Percentiles rank a stretch among this genome's conserved stretches.
Evolutionary conservation across 2,113 vertebrate species (phyloP).

Genomic region (Nanorana parkeri): DNA sequence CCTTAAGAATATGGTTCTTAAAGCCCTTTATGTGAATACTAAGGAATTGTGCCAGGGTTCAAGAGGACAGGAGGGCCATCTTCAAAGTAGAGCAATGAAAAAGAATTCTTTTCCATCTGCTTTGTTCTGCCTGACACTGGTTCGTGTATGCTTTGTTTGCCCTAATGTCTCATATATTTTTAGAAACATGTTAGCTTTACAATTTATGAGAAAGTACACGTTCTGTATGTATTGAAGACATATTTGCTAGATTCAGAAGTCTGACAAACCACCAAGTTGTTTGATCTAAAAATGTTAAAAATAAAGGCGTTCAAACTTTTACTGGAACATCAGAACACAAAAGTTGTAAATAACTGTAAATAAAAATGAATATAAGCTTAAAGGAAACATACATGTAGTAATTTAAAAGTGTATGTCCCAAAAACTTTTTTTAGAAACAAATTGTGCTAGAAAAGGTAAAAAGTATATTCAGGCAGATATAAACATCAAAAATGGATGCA

Average conservation of each 20-base stretch:
- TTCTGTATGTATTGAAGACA: neutral
- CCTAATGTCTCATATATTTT: constrained; percentile 9
- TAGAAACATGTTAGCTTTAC: constrained; percentile 1
- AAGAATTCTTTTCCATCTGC: neutral
- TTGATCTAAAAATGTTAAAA: too few relatives aligned
- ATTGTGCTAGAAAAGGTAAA: too few relatives aligned
- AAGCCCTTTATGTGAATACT: constrained; percentile 11
- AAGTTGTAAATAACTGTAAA: too few relatives aligned
- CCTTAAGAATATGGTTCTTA: constrained; percentile 22
- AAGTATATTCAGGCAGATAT: too few relatives aligned
- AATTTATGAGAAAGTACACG: neutral
- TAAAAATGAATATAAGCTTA: too few relatives aligned
- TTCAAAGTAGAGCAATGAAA: constrained; percentile 33
- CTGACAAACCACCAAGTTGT: too few relatives aligned
- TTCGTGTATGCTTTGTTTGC: neutral
- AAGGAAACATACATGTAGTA: too few relatives aligned
- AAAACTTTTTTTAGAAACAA: too few relatives aligned
- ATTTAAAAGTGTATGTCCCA: too few relatives aligned
- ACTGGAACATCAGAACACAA: too few relatives aligned
- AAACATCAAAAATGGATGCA: too few relatives aligned
- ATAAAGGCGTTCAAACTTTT: too few relatives aligned
- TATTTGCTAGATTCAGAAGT: neutral
- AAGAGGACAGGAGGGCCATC: constrained; percentile 18
- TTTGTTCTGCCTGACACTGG: constrained; percentile 2
- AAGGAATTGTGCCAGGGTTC: constrained; percentile 10